Base-by-base conservation (phyloP, 2,113 vertebrate genomes). In the Protomyctophum bolini region DNA sequence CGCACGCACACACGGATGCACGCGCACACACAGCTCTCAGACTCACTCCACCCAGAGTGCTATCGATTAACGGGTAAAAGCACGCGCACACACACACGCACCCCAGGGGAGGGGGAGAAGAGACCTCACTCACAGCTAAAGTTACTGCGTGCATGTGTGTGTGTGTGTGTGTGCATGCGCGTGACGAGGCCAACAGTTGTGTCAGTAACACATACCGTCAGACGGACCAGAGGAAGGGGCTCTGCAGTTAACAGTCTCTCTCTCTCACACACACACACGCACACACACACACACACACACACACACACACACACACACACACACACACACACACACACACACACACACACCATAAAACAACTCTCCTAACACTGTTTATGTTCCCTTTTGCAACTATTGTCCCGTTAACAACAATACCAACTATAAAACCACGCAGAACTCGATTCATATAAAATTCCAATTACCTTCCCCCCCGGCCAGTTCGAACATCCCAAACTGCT, bases 401-500 rank as follows among this genome's bases (percentile, higher is more conserved):
- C 6, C 52, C 10, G 2, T 56, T 50, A 70, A 46, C 15, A 67
- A 41, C 79, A 57, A 15, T 58, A 59, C 71, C 33, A 70, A 68
- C 21, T 21, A 67, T 62, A 59, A 45, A 56, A 56, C n/a, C 21
- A 48, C 33, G 5, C 33, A 6, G 21, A 21, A 41, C 33, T 41
- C 33, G 33, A 41, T 41, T 41, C 5, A 6, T 33, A n/a, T 33
- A 77, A 66, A 8, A 57, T 71, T 47, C n/a, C 4, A 9, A 45
- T 91, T 93, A 92, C 95, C 97, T 98, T 98, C 97, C 93, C 96
- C 95, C 92, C 97, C 94, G 86, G 95, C 94, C 6, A 95, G 94
- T 92, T 98, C 96, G 87, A 98, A 96, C 92, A 98, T 95, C 89
- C 97, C 97, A 94, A 98, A 98, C 89, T 98, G 96, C 92, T 98